Percentiles rank a stretch among this genome's conserved stretches.
These are phyloP conservation scores for Buathra laborator DNA, from an alignment of 2,888 invertebrate genomes.

Conservation along the genomic window DNA sequence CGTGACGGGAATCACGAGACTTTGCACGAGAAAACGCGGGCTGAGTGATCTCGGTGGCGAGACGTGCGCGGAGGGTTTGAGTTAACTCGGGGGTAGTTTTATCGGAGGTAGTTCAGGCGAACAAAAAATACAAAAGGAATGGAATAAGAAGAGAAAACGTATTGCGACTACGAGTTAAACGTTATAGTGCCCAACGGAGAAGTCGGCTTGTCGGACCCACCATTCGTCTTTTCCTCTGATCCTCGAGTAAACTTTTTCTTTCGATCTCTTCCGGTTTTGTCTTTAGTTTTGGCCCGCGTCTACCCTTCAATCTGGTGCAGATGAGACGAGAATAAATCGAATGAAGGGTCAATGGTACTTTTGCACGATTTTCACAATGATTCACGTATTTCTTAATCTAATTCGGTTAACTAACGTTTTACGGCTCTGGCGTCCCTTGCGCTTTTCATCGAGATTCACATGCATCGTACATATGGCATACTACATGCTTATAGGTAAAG, in stretches of 20 bases:
- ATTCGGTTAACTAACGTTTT: slow-evolving; percentile 34
- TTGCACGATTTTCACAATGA: not conserved
- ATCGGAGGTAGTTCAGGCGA: slow-evolving; percentile 17
- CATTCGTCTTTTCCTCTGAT: slow-evolving; percentile 22
- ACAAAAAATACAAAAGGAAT: slow-evolving; percentile 46
- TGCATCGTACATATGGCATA: no score
- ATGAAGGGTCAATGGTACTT: not conserved
- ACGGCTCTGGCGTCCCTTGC: slow-evolving; percentile 26
- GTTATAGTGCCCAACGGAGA: slow-evolving; percentile 31
- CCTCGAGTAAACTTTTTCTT: slow-evolving; percentile 25
- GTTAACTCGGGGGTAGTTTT: slow-evolving; percentile 48
- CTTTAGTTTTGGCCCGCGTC: not conserved
- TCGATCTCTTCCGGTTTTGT: not conserved
- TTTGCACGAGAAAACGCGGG: slow-evolving; percentile 46
- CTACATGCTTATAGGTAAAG: not conserved
- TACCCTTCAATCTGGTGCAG: not conserved
- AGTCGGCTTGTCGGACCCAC: not conserved
- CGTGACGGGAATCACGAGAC: slow-evolving; percentile 76
- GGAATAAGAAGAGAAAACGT: slow-evolving; percentile 37
- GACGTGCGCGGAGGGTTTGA: slow-evolving; percentile 25
- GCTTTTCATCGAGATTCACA: not conserved
- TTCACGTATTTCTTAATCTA: slow-evolving; percentile 26
- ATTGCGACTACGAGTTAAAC: slow-evolving; percentile 50
- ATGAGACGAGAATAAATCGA: not conserved
- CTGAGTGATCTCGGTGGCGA: slow-evolving; percentile 42